Conservation (phyloP, 2,113 vertebrate species). For the Myotis brandtii region DNA sequence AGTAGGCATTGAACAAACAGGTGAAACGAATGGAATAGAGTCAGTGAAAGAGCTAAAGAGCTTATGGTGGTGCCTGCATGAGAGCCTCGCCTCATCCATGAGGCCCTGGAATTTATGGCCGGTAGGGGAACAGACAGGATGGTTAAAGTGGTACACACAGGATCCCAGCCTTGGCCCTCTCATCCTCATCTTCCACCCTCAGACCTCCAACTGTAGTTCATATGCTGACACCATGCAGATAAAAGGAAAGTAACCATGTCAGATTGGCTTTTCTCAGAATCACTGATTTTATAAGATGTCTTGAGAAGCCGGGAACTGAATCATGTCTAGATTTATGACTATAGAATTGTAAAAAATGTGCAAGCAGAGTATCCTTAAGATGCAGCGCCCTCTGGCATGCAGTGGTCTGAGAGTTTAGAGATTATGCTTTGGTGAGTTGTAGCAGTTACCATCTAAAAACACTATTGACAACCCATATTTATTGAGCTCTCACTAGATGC, state of each 20-base stretch:
- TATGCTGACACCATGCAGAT: neutral
- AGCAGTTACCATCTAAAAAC: constrained; percentile 13
- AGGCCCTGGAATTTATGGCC: neutral
- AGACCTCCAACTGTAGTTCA: neutral
- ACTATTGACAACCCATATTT: neutral
- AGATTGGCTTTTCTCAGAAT: neutral
- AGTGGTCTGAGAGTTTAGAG: neutral
- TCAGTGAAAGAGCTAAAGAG: neutral
- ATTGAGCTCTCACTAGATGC: neutral
- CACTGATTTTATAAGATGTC: neutral
- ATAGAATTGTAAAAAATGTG: neutral
- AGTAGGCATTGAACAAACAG: neutral
- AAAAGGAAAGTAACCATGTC: neutral
- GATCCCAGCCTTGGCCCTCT: neutral
- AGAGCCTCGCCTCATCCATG: neutral
- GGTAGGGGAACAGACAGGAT: neutral
- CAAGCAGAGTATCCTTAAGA: neutral
- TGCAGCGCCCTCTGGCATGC: neutral
- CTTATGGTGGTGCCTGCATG: neutral
- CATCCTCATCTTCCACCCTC: neutral
- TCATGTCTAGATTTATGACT: neutral
- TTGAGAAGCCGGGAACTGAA: neutral
- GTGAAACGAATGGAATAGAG: neutral
- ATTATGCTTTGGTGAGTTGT: neutral
- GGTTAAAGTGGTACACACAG: neutral